These are phyloP conservation scores for Cyphomyrus discorhynchus DNA, from an alignment of 2,113 vertebrate genomes.

Conservation along the genomic window DNA sequence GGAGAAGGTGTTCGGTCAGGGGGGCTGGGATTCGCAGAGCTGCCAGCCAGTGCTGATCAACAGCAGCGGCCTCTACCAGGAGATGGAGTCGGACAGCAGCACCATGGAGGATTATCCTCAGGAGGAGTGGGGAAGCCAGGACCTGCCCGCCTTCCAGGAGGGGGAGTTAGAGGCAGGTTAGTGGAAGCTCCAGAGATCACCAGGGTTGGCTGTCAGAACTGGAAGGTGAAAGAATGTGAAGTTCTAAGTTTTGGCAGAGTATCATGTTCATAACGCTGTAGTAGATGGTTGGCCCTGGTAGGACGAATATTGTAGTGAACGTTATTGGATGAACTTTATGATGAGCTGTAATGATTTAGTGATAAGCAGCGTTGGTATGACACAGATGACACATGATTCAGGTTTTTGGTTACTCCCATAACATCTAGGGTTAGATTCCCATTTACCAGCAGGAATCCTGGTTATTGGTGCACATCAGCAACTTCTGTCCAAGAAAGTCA, in stretches of 20 bases:
- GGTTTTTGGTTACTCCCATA: not conserved
- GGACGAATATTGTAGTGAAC: not conserved
- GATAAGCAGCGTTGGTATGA: not conserved
- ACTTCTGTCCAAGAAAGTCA: not conserved
- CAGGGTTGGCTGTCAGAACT: no score
- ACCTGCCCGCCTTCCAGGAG: conserved; percentile 85
- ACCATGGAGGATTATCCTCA: conserved; percentile 94
- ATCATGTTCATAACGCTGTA: not conserved
- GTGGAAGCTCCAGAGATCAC: conserved; percentile 26
- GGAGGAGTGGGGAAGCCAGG: conserved; percentile 97
- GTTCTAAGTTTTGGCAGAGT: not conserved
- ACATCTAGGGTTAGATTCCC: not conserved
- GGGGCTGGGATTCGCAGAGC: conserved; percentile 94
- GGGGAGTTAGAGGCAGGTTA: conserved; percentile 88
- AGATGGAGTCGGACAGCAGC: conserved; percentile 94
- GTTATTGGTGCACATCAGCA: not conserved
- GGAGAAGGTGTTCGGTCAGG: conserved; percentile 97
- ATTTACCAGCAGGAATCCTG: not conserved
- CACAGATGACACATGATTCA: not conserved
- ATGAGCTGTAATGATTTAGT: not conserved
- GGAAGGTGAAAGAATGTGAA: not conserved
- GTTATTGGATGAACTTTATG: not conserved
- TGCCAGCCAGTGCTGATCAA: conserved; percentile 97
- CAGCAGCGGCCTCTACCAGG: conserved; percentile 96
- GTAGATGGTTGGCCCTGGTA: not conserved